These are phyloP conservation scores for Lampris megalopsis DNA, from an alignment of 2,113 vertebrate genomes.

Conservation along the genomic window DNA sequence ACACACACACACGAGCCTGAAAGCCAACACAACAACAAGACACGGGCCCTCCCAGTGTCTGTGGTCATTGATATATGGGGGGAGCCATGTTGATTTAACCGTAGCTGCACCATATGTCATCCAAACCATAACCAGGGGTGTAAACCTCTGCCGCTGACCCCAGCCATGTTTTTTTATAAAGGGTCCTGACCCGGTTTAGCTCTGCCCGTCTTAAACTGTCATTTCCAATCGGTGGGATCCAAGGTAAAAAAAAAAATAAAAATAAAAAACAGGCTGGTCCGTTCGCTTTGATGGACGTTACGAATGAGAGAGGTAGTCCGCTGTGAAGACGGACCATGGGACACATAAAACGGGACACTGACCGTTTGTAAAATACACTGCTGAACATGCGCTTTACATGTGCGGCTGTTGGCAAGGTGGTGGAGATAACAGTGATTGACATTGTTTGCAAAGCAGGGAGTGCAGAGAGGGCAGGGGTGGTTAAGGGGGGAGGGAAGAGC, in stretches of 20 bases:
- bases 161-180: constrained; percentile 45
- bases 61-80: constrained; percentile 2
- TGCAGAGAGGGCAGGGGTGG: neutral
- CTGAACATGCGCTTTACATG: neutral
- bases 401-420: neutral
- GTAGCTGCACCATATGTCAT: constrained; percentile 52
- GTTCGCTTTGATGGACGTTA: constrained; percentile 43
- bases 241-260: constrained; percentile 39
- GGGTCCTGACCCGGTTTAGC: constrained; percentile 17
- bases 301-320: constrained; percentile 41
- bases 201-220: constrained; percentile 48
- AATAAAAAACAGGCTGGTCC: constrained; percentile 32
- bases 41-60: neutral
- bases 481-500: neutral
- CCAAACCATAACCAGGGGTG: constrained; percentile 40
- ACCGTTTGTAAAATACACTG: constrained; percentile 20
- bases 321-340: constrained; percentile 52
- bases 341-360: constrained; percentile 8
- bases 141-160: constrained; percentile 52
- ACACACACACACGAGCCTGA: neutral
- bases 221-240: constrained; percentile 45
- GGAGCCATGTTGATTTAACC: constrained; percentile 48
- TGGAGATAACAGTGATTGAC: constrained; percentile 11
- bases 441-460: constrained; percentile 21
- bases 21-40: constrained; percentile 6